A percentile compares a stretch with the other conserved stretches of the same genome.
Evolutionary conservation across 2,113 vertebrate genomes (phyloP).

Genomic region (Panthera leo): DNA sequence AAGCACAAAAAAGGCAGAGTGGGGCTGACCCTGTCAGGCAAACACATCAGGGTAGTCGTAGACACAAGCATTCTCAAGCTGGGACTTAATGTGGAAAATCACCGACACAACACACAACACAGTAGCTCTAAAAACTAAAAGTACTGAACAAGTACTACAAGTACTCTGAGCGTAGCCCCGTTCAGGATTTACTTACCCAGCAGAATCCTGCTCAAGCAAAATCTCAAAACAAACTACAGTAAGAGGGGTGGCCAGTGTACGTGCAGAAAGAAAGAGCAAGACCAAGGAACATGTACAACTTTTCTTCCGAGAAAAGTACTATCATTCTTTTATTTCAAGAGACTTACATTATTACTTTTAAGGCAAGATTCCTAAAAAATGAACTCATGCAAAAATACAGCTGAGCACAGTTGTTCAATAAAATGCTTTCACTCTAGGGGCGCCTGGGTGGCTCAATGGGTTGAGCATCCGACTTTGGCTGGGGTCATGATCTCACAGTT

Average conservation of each 20-base stretch:
- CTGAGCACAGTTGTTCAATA: slow-evolving; percentile 18
- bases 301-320: neutral
- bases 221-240: slow-evolving; percentile 19
- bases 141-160: neutral
- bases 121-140: slow-evolving; percentile 10
- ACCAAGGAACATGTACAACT: slow-evolving; percentile 4
- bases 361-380: slow-evolving; percentile 16
- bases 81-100: neutral
- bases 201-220: slow-evolving; percentile 45
- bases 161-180: neutral
- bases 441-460: too few species aligned
- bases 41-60: neutral
- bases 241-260: neutral
- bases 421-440: neutral
- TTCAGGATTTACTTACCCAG: slow-evolving; percentile 23
- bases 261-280: neutral
- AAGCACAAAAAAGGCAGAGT: neutral
- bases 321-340: slow-evolving; percentile 13
- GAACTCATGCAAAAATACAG: neutral
- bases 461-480: too few species aligned
- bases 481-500: too few species aligned
- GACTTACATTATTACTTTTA: slow-evolving; percentile 16
- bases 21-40: neutral
- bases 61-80: neutral
- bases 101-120: neutral